These are phyloP conservation scores for Gambelia wislizenii DNA, from an alignment of 2,797 vertebrate genomes.

Conservation along the genomic window DNA sequence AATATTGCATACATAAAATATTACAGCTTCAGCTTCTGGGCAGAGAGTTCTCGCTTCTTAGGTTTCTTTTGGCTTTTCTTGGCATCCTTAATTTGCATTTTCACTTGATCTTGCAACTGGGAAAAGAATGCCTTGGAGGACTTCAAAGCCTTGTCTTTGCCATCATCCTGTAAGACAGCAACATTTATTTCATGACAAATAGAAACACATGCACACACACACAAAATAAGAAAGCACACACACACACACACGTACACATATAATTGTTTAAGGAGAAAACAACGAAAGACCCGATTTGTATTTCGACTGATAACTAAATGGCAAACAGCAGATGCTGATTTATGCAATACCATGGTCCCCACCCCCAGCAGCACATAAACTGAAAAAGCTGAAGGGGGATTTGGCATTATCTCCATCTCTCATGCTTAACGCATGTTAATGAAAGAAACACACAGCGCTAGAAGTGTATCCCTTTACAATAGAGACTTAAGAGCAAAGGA, in stretches of 20 bases:
- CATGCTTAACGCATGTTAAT: not conserved
- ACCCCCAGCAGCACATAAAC: not conserved
- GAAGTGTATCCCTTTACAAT: not conserved
- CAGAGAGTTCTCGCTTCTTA: constrained; percentile 88
- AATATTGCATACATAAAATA: constrained; percentile 16
- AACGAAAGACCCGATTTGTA: not conserved
- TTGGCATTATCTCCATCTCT: constrained; percentile 5
- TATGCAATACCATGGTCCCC: not conserved
- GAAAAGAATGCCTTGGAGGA: constrained; percentile 97
- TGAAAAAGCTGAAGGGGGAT: not conserved
- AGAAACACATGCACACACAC: not conserved
- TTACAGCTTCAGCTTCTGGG: constrained; percentile 92
- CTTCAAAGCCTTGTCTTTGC: constrained; percentile 92
- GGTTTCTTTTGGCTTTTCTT: constrained; percentile 84
- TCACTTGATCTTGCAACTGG: constrained; percentile 96
- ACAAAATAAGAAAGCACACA: not conserved
- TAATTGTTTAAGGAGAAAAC: not conserved
- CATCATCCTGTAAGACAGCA: constrained; percentile 87
- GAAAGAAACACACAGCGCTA: not conserved
- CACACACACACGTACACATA: not conserved
- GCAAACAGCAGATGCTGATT: not conserved
- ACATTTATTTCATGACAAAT: not conserved
- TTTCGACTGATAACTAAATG: not conserved
- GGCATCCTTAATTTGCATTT: constrained; percentile 89
- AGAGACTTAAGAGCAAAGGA: not conserved